Evolutionary conservation across 2,888 invertebrate species (phyloP), one percentile per base, ranked within the genome.

Genomic region (Diarsia brunnea): DNA sequence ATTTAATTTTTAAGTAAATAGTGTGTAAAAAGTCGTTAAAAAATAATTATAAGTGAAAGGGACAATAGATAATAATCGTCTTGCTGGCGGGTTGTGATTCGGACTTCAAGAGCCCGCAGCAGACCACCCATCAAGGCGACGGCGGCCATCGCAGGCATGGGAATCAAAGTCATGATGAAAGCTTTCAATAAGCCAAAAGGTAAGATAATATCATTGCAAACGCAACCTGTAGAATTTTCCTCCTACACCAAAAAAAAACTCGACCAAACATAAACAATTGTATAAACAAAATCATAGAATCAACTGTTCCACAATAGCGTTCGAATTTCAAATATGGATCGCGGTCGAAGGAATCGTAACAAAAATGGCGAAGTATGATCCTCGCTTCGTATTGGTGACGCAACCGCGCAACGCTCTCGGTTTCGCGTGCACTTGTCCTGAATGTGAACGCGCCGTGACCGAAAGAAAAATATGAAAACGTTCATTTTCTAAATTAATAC

Each of bases 121-220:
- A 92, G 92, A 92, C 85, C 88, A 88, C 81, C 73, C 88, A 90
- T 92, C 90, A 85, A 91, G 94, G 95, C 93, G 94, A 92, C 94
- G 94, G 94, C 93, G 94, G 95, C 94, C 93, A 94, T 95, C 90
- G 96, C 96, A 96, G 98, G 98, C 97, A 98, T 98, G 98, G 98
- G 98, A 98, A 98, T 98, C 97, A 98, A 98, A 97, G 97, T 97
- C 96, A 97, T 97, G 97, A 98, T 98, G 98, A 98, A 98, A 97
- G 98, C 98, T 97, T 98, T 98, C 97, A 98, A 97, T 97, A 98
- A 98, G 97, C 97, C 98, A 95, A 98, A 98, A 98, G 98, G 98
- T 98, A 97, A 97, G 96, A 72, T 31, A n/a, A 19, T 7, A 55
- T 43, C 12, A 66, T 8, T 27, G 11, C 27, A 55, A 58, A 63